These are phyloP conservation scores for Regulus satrapa DNA, from an alignment of 2,113 vertebrate genomes.

Conservation along the genomic window DNA sequence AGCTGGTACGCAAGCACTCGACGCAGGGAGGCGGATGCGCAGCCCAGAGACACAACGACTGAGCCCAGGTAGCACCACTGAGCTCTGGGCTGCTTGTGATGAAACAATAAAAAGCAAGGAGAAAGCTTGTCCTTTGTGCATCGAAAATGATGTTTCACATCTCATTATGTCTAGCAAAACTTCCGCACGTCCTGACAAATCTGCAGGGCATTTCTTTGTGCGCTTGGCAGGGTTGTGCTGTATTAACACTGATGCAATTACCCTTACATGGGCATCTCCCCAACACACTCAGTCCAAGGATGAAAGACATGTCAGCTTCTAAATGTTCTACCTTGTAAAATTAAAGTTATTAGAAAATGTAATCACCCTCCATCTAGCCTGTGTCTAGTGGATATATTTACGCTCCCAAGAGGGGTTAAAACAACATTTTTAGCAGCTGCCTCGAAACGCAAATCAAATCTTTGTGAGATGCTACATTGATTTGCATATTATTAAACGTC, in stretches of 20 bases:
- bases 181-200: background rate
- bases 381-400: background rate
- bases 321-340: background rate
- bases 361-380: background rate
- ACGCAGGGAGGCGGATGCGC: fast-evolving
- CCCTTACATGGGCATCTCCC: background rate
- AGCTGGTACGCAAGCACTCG: fast-evolving
- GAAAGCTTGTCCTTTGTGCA: background rate
- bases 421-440: slow-evolving; percentile 35
- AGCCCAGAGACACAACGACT: fast-evolving
- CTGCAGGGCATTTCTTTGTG: background rate
- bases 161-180: background rate
- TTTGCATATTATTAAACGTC: slow-evolving; percentile 26
- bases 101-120: background rate
- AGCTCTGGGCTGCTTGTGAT: background rate
- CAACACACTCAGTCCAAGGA: background rate
- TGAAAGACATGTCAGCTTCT: background rate
- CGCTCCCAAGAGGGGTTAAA: background rate
- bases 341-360: slow-evolving; percentile 27
- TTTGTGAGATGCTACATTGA: background rate
- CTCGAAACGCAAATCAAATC: background rate
- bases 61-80: background rate
- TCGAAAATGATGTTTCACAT: background rate
- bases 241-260: background rate
- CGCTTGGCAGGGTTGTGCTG: background rate